Conservation (phyloP, 2,888 invertebrate genomes). For the Chymomyza procnemis region DNA sequence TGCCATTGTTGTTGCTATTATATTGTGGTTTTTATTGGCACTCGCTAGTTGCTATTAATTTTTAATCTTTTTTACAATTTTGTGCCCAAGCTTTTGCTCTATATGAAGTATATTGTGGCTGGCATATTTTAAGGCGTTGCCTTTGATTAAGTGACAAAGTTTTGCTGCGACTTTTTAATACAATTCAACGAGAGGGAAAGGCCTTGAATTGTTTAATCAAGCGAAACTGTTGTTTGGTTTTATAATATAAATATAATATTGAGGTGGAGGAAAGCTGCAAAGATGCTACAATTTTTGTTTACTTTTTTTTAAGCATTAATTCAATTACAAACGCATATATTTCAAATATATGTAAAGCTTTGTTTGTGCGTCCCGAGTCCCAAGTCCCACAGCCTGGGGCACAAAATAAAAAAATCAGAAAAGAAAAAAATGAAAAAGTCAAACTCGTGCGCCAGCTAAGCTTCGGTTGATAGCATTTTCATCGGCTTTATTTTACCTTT, state of each 20-base stretch:
- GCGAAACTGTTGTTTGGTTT: constrained; percentile 31
- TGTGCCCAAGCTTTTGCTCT: constrained; percentile 5
- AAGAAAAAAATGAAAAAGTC: constrained; percentile 5
- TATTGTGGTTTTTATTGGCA: constrained; percentile 60
- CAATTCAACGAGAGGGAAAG: constrained; percentile 42
- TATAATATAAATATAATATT: constrained; percentile 4
- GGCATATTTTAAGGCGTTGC: background rate
- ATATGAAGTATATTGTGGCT: constrained; percentile 5
- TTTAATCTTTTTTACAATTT: constrained; percentile 47
- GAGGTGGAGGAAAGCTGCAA: background rate
- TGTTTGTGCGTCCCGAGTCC: background rate
- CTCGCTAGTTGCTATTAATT: constrained; percentile 72
- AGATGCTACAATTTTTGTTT: constrained; percentile 23
- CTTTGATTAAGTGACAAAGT: background rate
- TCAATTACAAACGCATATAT: background rate
- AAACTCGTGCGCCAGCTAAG: constrained; percentile 29
- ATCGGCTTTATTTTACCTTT: constrained; percentile 31
- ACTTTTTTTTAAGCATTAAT: background rate
- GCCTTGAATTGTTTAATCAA: constrained; percentile 41
- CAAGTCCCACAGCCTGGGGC: background rate
- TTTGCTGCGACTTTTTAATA: constrained; percentile 55
- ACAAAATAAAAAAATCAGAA: background rate
- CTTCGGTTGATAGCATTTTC: constrained; percentile 26
- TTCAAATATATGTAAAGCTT: background rate
- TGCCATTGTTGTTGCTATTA: constrained; percentile 39